These are phyloP conservation scores for Ephydatia muelleri DNA, from an alignment of 37 sponge, comb jelly and placozoan species.

Conservation along the genomic window DNA sequence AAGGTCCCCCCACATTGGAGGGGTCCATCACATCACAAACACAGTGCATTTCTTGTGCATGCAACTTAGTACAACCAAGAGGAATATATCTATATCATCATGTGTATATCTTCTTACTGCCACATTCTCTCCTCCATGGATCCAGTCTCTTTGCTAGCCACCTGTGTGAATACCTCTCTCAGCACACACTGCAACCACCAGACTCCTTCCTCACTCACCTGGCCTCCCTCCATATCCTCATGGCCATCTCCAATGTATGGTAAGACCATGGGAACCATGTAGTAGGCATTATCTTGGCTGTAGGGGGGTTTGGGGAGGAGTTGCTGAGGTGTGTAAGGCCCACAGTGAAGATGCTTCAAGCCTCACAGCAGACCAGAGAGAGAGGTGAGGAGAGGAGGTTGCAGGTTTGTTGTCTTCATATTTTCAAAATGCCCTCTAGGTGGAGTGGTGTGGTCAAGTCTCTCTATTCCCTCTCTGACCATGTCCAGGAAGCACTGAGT, in stretches of 20 bases:
- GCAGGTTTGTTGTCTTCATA: neutral
- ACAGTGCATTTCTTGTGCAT: no score
- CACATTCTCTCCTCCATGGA: neutral
- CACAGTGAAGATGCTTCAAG: conserved; percentile 9
- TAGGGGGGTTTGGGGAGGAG: conserved; percentile 11
- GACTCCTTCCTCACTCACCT: conserved; percentile 12
- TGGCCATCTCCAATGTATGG: neutral
- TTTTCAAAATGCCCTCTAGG: neutral
- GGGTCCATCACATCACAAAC: no score
- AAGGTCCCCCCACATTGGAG: no score
- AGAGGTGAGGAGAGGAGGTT: neutral
- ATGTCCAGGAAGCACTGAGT: neutral
- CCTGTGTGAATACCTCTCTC: conserved; percentile 14
- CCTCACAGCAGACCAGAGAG: neutral
- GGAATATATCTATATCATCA: no score
- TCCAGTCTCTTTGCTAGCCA: conserved; percentile 34
- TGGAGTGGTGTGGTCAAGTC: neutral
- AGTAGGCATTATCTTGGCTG: neutral
- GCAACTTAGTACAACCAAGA: no score
- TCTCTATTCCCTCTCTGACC: neutral
- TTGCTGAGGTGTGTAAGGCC: conserved; percentile 16
- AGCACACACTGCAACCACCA: neutral
- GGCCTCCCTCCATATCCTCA: conserved; percentile 22
- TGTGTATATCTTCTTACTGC: neutral
- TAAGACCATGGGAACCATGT: neutral